Evolutionary conservation across 2,797 vertebrate genomes (phyloP), one percentile per base, ranked within the genome.

Genomic region (Sciurus vulgaris): DNA sequence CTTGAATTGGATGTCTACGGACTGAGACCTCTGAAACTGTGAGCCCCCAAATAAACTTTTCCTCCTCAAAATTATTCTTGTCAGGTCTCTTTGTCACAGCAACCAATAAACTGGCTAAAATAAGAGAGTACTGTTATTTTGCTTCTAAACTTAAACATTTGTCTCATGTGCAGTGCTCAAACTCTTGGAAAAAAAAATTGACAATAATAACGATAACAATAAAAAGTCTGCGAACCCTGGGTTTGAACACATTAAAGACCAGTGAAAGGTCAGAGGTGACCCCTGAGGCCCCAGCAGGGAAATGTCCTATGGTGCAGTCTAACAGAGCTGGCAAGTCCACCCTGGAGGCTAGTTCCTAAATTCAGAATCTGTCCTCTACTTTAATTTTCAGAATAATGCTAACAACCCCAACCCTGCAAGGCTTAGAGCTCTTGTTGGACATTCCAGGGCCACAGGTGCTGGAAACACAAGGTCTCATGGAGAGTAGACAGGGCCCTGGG

Each of bases 281-380:
- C 49, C 28, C 63, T 3, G 56, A 1, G 76, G 83, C 2, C 17
- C 3, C 0, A 12, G 28, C 2, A 6, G 1, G 24, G 89, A 76
- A 86, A 13, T 0, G 0, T 33, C 91, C 24, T 0, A 0, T 0
- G 0, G 11, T 3, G 10, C n/a, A 7, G 20, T 41, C 20, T 1
- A 0, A 2, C 61, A n/a, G 74, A 49, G 2, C 13, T 24, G 22
- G n/a, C 20, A 0, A 44, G 8, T 41, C 65, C 47, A 7, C 33
- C 30, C 49, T 5, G 4, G 8, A 13, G n/a, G 4, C 22, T 0
- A 4, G 11, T 0, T 30, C 6, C 2, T 47, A 4, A 3, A 0
- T 1, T 41, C 11, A 41, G 72, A 89, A 7, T 54, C 7, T 28
- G 4, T 26, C 24, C 18, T 67, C 20, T 3, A 2, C 0, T 13